These are phyloP conservation scores for Psittacula cyanocephala DNA, from an alignment of 2,113 vertebrate genomes.

Conservation along the genomic window DNA sequence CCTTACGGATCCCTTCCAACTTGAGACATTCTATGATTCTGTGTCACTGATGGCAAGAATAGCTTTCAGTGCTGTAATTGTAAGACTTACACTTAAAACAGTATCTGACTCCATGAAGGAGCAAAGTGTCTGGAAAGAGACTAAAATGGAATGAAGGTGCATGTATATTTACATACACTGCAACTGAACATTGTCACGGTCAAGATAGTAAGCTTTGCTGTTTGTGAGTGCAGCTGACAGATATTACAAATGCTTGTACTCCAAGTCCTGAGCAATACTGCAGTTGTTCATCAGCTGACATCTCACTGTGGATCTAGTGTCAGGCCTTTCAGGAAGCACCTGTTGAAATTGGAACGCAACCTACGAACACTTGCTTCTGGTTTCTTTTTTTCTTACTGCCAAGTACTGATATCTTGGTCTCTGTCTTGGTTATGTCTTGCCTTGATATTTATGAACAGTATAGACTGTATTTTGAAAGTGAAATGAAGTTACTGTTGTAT, in stretches of 20 bases:
- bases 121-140: not conserved
- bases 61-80: not conserved
- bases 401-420: not conserved
- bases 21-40: not conserved
- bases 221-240: not conserved
- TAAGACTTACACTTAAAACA: not conserved
- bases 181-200: not conserved
- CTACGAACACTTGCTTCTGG: slow-evolving; percentile 59
- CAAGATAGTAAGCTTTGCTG: not conserved
- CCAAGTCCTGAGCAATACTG: slow-evolving; percentile 1
- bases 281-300: slow-evolving; percentile 72
- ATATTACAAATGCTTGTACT: slow-evolving; percentile 25
- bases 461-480: not conserved
- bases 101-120: not conserved
- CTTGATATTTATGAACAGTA: not conserved
- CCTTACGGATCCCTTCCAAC: not conserved
- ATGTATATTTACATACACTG: not conserved
- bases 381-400: slow-evolving; percentile 9
- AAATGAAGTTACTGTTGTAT: not conserved
- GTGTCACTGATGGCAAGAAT: not conserved
- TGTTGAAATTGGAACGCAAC: slow-evolving; percentile 53
- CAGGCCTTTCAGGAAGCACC: slow-evolving; percentile 64
- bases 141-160: not conserved
- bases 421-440: not conserved
- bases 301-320: slow-evolving; percentile 51